Base-by-base conservation (phyloP, 2,888 invertebrate species). In the Leuctra nigra region DNA sequence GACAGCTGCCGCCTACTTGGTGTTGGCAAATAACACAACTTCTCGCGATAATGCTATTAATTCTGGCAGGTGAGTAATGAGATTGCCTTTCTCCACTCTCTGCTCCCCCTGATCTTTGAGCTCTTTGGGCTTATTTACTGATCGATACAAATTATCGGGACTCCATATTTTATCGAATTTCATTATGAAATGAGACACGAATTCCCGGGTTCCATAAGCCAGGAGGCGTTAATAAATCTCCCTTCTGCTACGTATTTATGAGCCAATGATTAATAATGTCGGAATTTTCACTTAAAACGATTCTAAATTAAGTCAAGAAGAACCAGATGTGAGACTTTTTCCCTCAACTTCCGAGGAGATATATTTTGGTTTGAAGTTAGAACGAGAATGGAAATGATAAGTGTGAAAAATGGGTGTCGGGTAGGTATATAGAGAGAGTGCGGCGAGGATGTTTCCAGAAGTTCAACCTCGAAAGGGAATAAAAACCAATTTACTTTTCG, bases 401-500 rank as follows among this genome's bases (percentile, higher is more conserved):
- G 50, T 29, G 33, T 47, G 50, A 50, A 22, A n/a, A 50, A 33
- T 50, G 33, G 33, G 46, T 18, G 20, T 39, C n/a, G 39, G 4
- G 44, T 18, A 16, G 22, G 50, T 11, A 11, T n/a, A 50, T 35
- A 22, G 35, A 33, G 35, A 33, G 50, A 33, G 35, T 16, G 50
- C 18, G 35, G 13, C 20, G 50, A n/a, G 23, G 13, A 50, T 35
- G 50, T 50, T 35, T 50, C 18, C 33, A 35, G n/a, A 20, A 50
- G 50, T 35, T 50, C 4, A 35, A 50, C 33, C 33, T 11, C 35
- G 4, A 50, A 9, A 50, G 50, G 6, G 35, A 50, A 50, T 50
- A 50, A 50, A 35, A 50, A 48, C 29, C 50, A 33, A 35, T 50
- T 50, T 50, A 50, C 35, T 50, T 35, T n/a, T n/a, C n/a, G n/a